Evolutionary conservation across 2,113 vertebrate species (phyloP).

Genomic region (Alexandromys fortis): DNA sequence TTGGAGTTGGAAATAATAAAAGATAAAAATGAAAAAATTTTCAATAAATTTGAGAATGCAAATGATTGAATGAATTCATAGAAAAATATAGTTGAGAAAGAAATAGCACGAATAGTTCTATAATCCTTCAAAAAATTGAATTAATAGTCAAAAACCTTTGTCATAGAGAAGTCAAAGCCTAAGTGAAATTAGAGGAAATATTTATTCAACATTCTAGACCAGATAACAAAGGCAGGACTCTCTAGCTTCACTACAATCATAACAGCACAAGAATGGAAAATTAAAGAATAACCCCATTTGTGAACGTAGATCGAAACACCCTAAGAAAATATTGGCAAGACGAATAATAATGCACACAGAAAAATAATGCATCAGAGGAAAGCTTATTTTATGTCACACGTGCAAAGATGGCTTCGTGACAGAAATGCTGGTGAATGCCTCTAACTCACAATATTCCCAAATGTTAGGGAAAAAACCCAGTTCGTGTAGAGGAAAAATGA

Average conservation of each 20-base stretch:
- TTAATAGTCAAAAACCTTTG: neutral
- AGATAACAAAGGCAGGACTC: neutral
- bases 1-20: constrained; percentile 29
- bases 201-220: neutral
- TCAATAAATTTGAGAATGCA: neutral
- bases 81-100: neutral
- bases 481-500: neutral
- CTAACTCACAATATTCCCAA: neutral
- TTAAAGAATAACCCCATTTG: neutral
- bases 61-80: neutral
- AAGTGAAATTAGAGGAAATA: neutral
- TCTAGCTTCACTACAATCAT: neutral
- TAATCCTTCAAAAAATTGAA: neutral
- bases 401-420: constrained; percentile 26
- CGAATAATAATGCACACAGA: neutral
- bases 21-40: neutral
- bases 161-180: neutral
- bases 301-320: neutral
- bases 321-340: neutral
- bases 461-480: neutral
- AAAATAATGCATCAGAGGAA: neutral
- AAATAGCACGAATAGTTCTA: neutral
- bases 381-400: neutral
- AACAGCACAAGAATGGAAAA: neutral
- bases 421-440: constrained; percentile 15